These are phyloP conservation scores for Gasterosteus aculeatus DNA, from an alignment of 2,113 vertebrate species.

Conservation along the genomic window DNA sequence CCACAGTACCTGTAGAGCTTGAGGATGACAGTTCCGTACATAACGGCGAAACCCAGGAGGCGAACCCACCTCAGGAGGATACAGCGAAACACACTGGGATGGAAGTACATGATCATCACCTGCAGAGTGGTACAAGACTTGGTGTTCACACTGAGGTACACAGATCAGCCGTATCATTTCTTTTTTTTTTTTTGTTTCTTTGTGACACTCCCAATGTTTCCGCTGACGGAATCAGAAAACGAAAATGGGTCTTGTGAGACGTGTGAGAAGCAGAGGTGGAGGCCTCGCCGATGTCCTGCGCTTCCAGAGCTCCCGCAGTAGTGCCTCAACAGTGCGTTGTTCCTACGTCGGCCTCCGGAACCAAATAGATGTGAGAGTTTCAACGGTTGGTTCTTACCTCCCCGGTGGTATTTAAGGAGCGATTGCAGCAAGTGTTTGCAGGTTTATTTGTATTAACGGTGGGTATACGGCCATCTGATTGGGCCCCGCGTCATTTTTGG, in stretches of 20 bases:
- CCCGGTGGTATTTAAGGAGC: not conserved
- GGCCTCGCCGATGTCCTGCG: slow-evolving; percentile 2
- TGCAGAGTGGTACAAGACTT: slow-evolving; percentile 28
- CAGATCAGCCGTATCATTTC: not conserved
- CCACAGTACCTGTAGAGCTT: slow-evolving; percentile 94
- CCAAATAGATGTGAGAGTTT: not conserved
- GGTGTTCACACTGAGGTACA: slow-evolving; percentile 9
- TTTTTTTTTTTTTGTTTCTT: not conserved
- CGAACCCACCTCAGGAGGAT: slow-evolving; percentile 97
- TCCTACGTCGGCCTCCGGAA: slow-evolving; percentile 35
- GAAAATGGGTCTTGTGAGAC: slow-evolving; percentile 7
- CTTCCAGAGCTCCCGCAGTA: slow-evolving; percentile 32
- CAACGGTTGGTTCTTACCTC: slow-evolving; percentile 1
- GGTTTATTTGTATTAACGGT: not conserved
- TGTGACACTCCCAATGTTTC: not conserved
- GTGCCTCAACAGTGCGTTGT: slow-evolving; percentile 9
- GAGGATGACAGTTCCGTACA: slow-evolving; percentile 95
- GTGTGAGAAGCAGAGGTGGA: slow-evolving; percentile 20
- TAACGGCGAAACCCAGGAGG: slow-evolving; percentile 92
- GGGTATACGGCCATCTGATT: not conserved
- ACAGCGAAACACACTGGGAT: slow-evolving; percentile 93
- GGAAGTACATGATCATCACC: slow-evolving; percentile 93
- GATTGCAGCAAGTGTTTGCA: not conserved
- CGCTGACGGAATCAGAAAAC: slow-evolving; percentile 15
- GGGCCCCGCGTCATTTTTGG: not conserved